Conservation (phyloP, 2,797 vertebrate species). For the Lophotriccus pileatus region DNA sequence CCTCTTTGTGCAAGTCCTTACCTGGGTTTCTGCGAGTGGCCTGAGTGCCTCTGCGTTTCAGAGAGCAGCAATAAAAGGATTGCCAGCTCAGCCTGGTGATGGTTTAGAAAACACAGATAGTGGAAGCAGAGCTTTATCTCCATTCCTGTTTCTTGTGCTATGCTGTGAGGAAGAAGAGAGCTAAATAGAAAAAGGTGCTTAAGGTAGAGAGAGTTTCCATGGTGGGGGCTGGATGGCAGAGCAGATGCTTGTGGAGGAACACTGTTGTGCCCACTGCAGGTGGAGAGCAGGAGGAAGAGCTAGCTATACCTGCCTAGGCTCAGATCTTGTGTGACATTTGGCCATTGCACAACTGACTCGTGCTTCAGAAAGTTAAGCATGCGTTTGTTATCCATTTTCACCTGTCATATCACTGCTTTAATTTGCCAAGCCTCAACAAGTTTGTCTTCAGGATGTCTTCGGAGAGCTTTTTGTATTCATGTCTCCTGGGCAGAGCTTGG, state of each 20-base stretch:
- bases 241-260: fast-evolving
- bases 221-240: background rate
- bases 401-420: constrained; percentile 40
- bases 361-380: background rate
- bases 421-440: constrained; percentile 32
- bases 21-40: background rate
- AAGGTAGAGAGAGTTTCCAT: background rate
- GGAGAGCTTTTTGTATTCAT: background rate
- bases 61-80: background rate
- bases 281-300: background rate
- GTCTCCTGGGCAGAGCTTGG: background rate
- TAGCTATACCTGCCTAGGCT: background rate
- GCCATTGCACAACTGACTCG: background rate
- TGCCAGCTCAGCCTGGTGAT: background rate
- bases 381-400: background rate
- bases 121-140: background rate
- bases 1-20: background rate
- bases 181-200: background rate
- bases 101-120: background rate
- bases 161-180: background rate
- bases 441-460: constrained; percentile 54
- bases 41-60: background rate
- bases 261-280: background rate
- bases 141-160: background rate
- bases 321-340: background rate